Evolutionary conservation across 2,888 invertebrate genomes (phyloP).

Genomic region (Dicranocentrus wangi): DNA sequence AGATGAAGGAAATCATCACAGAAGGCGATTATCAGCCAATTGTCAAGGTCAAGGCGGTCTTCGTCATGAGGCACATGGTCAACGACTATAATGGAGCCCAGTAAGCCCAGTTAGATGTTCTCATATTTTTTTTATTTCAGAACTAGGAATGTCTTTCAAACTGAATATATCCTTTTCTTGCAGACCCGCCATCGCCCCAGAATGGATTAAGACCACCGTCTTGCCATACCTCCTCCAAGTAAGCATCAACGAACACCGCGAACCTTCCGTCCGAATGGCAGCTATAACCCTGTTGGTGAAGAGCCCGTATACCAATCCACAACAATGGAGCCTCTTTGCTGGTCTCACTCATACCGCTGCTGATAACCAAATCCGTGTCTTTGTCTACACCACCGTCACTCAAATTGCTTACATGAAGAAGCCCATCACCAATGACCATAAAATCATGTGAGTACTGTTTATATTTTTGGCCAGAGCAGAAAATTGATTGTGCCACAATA

Average conservation of each 20-base stretch:
- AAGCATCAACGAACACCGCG: not conserved
- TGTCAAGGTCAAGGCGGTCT: slow-evolving; percentile 24
- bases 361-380: slow-evolving; percentile 6
- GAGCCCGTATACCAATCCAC: slow-evolving; percentile 6
- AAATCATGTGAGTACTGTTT: not conserved
- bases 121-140: not conserved
- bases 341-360: slow-evolving; percentile 9
- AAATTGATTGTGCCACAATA: no score
- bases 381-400: slow-evolving; percentile 27
- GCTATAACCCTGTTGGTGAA: slow-evolving; percentile 39
- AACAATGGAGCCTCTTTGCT: slow-evolving; percentile 19
- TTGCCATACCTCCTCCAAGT: slow-evolving; percentile 32
- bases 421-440: slow-evolving; percentile 33
- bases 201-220: not conserved
- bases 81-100: slow-evolving; percentile 9
- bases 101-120: not conserved
- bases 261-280: slow-evolving; percentile 33
- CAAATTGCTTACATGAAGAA: slow-evolving; percentile 13
- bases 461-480: not conserved
- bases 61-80: slow-evolving; percentile 31
- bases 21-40: slow-evolving; percentile 3
- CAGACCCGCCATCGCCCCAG: not conserved
- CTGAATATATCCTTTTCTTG: not conserved
- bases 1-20: slow-evolving; percentile 20
- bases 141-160: no score